phyloP scores from a whole-genome alignment of 1,140 invertebrate species.

The Drosophila sulfurigaster region DNA sequence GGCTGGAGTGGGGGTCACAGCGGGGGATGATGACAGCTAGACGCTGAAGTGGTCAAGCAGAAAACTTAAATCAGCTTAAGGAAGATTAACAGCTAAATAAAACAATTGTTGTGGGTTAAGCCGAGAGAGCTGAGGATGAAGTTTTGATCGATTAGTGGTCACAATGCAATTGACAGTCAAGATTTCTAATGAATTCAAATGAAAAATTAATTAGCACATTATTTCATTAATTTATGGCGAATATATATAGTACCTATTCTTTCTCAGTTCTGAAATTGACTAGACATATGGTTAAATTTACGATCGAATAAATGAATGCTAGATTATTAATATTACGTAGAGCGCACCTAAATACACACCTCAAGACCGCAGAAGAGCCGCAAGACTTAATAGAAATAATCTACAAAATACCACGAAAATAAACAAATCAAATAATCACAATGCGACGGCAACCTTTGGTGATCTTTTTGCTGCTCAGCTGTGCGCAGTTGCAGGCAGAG shows the following conservation, averaged over 20 bases:
- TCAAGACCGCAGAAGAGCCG: background rate
- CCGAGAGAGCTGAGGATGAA: background rate
- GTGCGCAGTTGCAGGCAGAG: conserved; percentile 48
- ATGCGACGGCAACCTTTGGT: conserved; percentile 43
- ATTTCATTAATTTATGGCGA: too few species aligned
- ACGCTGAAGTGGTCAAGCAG: conserved; percentile 1
- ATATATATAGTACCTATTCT: too few species aligned
- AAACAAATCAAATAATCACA: conserved; percentile 5
- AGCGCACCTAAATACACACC: too few species aligned
- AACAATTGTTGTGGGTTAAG: background rate
- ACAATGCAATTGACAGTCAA: background rate
- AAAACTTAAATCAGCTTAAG: background rate
- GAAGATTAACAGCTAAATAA: background rate
- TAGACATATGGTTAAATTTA: too few species aligned
- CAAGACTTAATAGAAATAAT: conserved; percentile 15
- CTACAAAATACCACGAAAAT: background rate
- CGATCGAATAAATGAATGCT: too few species aligned
- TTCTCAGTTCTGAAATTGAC: too few species aligned
- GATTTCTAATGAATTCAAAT: background rate
- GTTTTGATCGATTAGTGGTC: background rate
- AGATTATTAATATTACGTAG: too few species aligned
- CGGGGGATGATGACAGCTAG: background rate
- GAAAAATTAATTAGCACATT: too few species aligned
- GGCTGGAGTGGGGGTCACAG: background rate
- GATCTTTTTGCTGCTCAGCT: conserved; percentile 38